These are phyloP conservation scores for Anisognathus igniventris DNA, from an alignment of 2,797 vertebrate genomes.

Conservation along the genomic window DNA sequence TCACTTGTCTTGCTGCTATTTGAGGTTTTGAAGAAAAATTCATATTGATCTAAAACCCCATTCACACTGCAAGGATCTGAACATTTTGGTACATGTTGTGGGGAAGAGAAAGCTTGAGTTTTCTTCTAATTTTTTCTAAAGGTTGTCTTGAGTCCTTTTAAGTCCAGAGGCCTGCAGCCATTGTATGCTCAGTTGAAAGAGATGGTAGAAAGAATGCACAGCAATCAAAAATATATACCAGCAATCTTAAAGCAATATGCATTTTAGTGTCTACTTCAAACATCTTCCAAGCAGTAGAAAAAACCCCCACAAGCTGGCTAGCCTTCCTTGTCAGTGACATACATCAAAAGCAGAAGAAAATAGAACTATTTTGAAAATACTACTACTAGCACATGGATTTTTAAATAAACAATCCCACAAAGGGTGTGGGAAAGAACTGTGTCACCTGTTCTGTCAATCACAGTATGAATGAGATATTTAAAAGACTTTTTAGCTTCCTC, in stretches of 20 bases:
- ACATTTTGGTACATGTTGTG: neutral
- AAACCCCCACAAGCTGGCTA: rapidly evolving
- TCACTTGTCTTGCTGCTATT: neutral
- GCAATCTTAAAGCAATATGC: neutral
- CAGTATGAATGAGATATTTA: neutral
- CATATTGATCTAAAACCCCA: neutral
- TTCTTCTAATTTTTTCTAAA: neutral
- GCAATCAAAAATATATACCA: neutral
- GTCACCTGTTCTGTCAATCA: neutral
- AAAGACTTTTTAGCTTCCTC: neutral
- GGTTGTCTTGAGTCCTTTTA: neutral
- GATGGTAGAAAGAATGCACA: neutral
- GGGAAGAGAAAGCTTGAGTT: neutral
- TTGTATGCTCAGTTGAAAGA: neutral
- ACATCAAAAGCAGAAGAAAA: neutral
- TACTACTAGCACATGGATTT: neutral
- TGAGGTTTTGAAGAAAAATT: neutral
- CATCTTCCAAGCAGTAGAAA: neutral
- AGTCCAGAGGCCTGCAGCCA: neutral
- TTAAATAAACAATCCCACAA: neutral
- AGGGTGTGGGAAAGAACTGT: neutral
- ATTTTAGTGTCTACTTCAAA: neutral
- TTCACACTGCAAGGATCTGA: neutral
- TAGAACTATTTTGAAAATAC: neutral
- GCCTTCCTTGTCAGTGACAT: neutral